Base-by-base conservation (phyloP, 2,113 vertebrate species). In the Callospermophilus lateralis region DNA sequence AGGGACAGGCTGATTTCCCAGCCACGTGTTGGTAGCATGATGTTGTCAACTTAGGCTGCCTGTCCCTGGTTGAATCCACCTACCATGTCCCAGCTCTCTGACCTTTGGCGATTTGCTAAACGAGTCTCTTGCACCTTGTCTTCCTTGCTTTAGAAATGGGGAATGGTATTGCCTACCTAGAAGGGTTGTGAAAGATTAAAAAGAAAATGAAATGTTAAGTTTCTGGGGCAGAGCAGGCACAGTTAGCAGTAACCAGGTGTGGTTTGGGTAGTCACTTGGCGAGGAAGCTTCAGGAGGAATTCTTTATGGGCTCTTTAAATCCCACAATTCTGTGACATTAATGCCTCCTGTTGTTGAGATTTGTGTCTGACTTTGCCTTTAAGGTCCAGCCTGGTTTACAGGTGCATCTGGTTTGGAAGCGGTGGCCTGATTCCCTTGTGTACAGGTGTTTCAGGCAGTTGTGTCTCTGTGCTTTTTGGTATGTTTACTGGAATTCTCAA, bases 291-390 rank as follows among this genome's bases (percentile, higher is more conserved):
- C 24, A 42, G 45, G 84, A 84, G 51, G 79, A 93, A 37, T 65
- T 95, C 92, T 96, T 87, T 61, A 26, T 93, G 67, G 30, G 93
- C 77, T 97, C 85, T 90, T 42, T 81, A 90, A 95, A 94, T 16
- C 37, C 68, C 28, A 9, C 0, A 4, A 42, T 87, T 89, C 73
- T 90, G 72, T 28, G 76, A 45, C 92, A 78, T 80, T 15, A 45
- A 20, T 83, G 89, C 39, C n/a, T 96, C 78, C 67, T 51, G 48
- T 61, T 45, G 42, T 28, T 89, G 51, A 93, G 39, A 76, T 93
- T 96, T 91, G 51, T 53, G 45, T 92, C 34, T 76, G 65, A 20
- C 30, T 94, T 81, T 86, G 53, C 89, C 86, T 85, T 70, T 42
- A 70, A 94, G 88, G 53, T 48, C 93, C 32, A 26, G 79, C 9